Percentiles rank a stretch among this genome's conserved stretches.
Conservation (phyloP, 2,113 vertebrate species). For the Saccopteryx leptura region DNA sequence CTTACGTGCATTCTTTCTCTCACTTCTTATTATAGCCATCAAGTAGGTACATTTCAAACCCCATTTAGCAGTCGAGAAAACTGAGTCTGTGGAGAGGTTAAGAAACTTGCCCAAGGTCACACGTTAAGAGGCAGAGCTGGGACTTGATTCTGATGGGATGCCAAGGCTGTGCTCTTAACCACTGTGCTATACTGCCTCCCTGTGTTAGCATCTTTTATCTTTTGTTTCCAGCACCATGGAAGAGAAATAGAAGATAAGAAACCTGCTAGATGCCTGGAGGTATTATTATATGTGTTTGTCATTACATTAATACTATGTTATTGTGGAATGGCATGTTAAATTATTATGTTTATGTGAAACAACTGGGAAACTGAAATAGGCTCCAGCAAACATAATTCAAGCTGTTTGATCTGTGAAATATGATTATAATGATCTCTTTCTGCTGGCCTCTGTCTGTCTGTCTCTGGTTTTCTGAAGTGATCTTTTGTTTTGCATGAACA, state of each 20-base stretch:
- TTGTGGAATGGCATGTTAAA: slow-evolving; percentile 22
- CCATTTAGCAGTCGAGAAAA: background rate
- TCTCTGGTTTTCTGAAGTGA: slow-evolving; percentile 66
- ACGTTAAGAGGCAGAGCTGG: background rate
- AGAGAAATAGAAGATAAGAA: slow-evolving; percentile 26
- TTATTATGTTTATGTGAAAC: background rate
- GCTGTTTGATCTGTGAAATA: slow-evolving; percentile 53
- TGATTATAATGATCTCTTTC: slow-evolving; percentile 24
- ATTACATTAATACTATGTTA: background rate
- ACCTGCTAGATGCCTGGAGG: background rate
- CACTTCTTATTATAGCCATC: background rate
- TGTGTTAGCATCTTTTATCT: slow-evolving; percentile 56
- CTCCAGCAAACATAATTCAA: slow-evolving; percentile 18
- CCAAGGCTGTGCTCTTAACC: slow-evolving; percentile 8
- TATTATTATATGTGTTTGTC: background rate
- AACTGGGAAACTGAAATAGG: slow-evolving; percentile 31
- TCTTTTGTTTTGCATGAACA: slow-evolving; percentile 72
- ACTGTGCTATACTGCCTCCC: slow-evolving; percentile 70
- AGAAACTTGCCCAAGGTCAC: slow-evolving; percentile 33
- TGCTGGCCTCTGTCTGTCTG: slow-evolving; percentile 17
- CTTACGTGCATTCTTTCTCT: background rate
- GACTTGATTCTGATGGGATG: background rate
- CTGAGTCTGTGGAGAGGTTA: background rate
- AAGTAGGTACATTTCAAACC: background rate
- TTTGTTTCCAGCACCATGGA: background rate